Evolutionary conservation across 2,888 invertebrate species (phyloP).

Genomic region (Xestoiulus laeticollis): DNA sequence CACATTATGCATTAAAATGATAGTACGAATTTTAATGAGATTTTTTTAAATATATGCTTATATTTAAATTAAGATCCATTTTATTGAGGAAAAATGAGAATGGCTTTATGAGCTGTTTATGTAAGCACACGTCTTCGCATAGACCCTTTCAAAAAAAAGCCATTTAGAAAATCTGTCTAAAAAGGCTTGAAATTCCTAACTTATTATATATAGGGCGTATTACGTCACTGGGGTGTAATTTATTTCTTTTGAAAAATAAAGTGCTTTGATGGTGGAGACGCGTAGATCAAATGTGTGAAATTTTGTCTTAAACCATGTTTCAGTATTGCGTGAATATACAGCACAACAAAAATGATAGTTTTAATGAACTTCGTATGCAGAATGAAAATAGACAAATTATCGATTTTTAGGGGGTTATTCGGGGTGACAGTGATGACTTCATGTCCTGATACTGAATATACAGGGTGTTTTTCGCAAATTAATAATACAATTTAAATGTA

Average conservation of each 20-base stretch:
- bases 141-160: neutral
- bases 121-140: neutral
- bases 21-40: too few species aligned
- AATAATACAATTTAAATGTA: too few species aligned
- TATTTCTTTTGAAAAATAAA: neutral
- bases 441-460: too few species aligned
- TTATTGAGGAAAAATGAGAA: neutral
- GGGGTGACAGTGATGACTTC: too few species aligned
- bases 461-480: too few species aligned
- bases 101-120: neutral
- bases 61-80: neutral
- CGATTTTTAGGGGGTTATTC: neutral
- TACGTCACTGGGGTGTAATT: neutral
- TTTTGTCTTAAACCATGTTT: neutral
- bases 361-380: neutral
- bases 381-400: neutral
- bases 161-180: neutral
- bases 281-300: neutral
- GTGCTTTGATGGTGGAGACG: neutral
- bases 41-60: neutral
- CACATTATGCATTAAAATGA: too few species aligned
- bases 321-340: neutral
- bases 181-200: neutral
- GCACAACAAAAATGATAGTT: neutral
- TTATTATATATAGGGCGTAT: neutral